These are phyloP conservation scores for Lasiurus cinereus DNA, from an alignment of 2,113 vertebrate species.

Conservation along the genomic window DNA sequence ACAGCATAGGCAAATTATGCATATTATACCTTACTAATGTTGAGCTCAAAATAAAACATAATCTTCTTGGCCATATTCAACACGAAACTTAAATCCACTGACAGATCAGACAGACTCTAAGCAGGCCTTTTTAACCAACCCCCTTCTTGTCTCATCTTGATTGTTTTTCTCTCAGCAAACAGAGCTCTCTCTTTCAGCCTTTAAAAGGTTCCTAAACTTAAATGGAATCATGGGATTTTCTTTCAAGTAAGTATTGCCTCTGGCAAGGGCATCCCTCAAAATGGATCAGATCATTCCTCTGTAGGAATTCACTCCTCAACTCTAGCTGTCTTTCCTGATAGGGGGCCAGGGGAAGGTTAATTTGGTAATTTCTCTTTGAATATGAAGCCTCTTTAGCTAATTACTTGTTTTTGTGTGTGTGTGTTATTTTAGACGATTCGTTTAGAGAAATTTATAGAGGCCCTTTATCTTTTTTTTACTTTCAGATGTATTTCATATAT, in stretches of 20 bases:
- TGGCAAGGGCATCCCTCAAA: conserved; percentile 72
- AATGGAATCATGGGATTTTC: conserved; percentile 75
- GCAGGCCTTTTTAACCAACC: background rate
- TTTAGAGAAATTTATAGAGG: conserved; percentile 49
- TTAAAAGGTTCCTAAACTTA: conserved; percentile 68
- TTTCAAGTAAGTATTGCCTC: conserved; percentile 73
- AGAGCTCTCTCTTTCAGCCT: conserved; percentile 55
- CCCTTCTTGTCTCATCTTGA: background rate
- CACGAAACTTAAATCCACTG: conserved; percentile 14
- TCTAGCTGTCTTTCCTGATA: conserved; percentile 65
- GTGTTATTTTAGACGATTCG: conserved; percentile 76
- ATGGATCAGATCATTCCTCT: conserved; percentile 64
- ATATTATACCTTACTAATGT: background rate
- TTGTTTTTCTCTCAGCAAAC: conserved; percentile 73
- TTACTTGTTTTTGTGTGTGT: conserved; percentile 61
- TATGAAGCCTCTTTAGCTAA: conserved; percentile 79
- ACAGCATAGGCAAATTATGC: conserved; percentile 45
- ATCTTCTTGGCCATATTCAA: background rate
- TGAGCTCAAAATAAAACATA: conserved; percentile 69
- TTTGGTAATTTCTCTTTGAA: conserved; percentile 81
- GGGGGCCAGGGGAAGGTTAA: conserved; percentile 75
- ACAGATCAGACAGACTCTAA: background rate
- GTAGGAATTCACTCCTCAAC: conserved; percentile 64
- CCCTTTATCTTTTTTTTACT: conserved; percentile 50
- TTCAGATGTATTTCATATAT: conserved; percentile 51